These are phyloP conservation scores for Crossoptilon crossoptilon DNA, from an alignment of 2,797 vertebrate species.

Conservation along the genomic window DNA sequence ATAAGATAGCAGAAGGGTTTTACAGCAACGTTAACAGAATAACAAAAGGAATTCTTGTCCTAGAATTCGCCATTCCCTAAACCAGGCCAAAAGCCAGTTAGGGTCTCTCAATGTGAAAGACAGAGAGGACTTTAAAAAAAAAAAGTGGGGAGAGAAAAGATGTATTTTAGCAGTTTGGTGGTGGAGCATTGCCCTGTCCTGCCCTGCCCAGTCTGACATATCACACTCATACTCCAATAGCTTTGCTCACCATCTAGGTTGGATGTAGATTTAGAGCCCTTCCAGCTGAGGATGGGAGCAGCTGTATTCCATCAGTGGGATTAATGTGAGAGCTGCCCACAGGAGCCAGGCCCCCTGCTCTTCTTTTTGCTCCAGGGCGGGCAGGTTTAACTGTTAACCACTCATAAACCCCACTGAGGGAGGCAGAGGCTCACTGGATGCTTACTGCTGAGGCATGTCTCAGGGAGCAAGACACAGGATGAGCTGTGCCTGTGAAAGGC, in stretches of 20 bases:
- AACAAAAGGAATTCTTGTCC: constrained; percentile 57
- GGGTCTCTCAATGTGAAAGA: constrained; percentile 21
- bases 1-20: constrained; percentile 53
- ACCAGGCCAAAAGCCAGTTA: constrained; percentile 42
- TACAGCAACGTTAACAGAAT: constrained; percentile 61
- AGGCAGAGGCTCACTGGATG: neutral
- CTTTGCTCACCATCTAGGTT: neutral
- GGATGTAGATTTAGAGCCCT: neutral
- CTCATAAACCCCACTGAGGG: neutral
- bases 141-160: neutral
- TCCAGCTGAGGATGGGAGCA: neutral
- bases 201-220: neutral
- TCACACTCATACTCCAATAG: neutral
- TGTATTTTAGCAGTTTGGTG: neutral
- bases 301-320: neutral
- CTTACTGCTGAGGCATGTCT: neutral
- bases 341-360: fast-evolving
- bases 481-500: neutral
- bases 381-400: neutral
- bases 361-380: neutral
- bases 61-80: constrained; percentile 55
- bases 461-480: fast-evolving
- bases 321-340: neutral
- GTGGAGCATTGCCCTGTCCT: neutral
- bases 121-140: neutral